Evolutionary conservation across 2,797 vertebrate genomes (phyloP), one percentile per base, ranked within the genome.

Genomic region (Taenioides sp.): DNA sequence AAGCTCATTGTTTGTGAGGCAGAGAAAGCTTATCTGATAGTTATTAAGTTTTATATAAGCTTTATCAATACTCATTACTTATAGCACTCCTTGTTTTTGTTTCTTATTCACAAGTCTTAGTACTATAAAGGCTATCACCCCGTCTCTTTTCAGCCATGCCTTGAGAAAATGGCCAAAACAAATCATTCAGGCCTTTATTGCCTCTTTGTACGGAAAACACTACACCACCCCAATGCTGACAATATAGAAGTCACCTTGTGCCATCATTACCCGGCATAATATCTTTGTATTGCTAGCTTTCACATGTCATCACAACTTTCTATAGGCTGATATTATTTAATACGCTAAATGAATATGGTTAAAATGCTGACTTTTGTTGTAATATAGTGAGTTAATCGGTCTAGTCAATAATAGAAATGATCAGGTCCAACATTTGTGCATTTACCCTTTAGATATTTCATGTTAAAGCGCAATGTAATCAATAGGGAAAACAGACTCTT

Each of bases 231-330:
- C 66, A 57, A 70, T 73, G 65, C 71, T 78, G 82, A 73, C 52
- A 27, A 84, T 49, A 25, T 77, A 43, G 71, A 70, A 80, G 75
- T 85, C 81, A 81, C 72, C 80, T 82, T 80, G 77, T 76, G 74
- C 76, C 76, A 69, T 78, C 63, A 82, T 80, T 65, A 76, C 40
- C 52, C 43, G 25, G 65, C 43, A 70, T 63, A 75, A 31, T n/a
- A 22, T 40, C 34, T 63, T 63, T 63, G 31, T 40, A 37, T 62
- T 40, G 34, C 34, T 10, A 37, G 7, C 9, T 34, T 9, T 37
- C 34, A 37, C 1, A 37, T 37, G 34, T 10, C 7, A 7, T 34
- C 9, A 10, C 34, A 10, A 37, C 9, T 10, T 37, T 37, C 34
- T 37, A 37, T 10, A 37, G 9, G 34, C 34, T 1, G 4, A 37